Conservation (phyloP, 2,888 invertebrate species). For the Automeris io region DNA sequence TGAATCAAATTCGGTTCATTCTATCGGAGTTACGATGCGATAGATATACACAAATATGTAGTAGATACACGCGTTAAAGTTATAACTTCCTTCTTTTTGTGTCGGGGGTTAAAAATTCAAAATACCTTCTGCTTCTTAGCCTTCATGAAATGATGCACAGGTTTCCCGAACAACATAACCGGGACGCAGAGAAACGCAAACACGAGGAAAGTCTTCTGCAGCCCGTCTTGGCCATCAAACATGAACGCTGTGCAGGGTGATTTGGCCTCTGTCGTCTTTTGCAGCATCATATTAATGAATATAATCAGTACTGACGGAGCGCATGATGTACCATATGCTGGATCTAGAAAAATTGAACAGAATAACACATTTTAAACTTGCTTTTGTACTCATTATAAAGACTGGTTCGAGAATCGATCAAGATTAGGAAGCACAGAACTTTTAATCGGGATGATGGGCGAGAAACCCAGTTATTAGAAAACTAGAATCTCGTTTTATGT, state of each 20-base stretch:
- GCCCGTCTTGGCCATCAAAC: conserved; percentile 73
- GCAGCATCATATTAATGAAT: conserved; percentile 88
- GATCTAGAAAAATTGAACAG: conserved; percentile 38
- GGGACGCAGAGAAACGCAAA: conserved; percentile 84
- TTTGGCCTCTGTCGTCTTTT: conserved; percentile 63
- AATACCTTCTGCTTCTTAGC: conserved; percentile 54
- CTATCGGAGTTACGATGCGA: no score
- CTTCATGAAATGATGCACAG: conserved; percentile 78
- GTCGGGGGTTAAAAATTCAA: no score
- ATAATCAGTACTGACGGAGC: conserved; percentile 88
- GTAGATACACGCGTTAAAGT: no score
- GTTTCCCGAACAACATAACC: conserved; percentile 87
- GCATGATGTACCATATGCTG: conserved; percentile 68
- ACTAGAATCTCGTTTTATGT: no score
- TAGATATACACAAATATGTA: no score
- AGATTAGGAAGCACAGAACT: no score
- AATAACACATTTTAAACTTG: not conserved
- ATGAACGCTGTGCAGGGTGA: conserved; percentile 75
- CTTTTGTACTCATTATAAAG: not conserved
- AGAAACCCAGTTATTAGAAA: no score
- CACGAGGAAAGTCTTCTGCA: conserved; percentile 81
- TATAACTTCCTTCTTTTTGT: no score
- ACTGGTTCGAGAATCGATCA: no score
- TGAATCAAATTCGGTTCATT: no score
- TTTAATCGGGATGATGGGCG: no score